Evolutionary conservation across 1,140 invertebrate genomes (phyloP).

Genomic region (Drosophila tani): DNA sequence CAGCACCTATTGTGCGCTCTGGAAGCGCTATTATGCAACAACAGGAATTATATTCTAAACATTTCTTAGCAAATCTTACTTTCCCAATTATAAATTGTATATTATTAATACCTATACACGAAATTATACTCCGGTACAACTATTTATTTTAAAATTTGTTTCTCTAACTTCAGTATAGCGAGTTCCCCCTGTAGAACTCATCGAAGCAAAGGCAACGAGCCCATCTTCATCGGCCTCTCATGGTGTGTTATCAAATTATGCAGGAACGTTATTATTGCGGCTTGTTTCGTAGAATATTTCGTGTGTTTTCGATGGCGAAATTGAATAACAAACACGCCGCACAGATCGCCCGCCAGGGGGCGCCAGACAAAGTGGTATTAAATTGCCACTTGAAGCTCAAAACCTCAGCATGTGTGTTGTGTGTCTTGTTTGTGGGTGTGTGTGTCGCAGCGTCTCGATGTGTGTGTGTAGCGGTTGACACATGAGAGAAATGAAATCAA

Average conservation of each 20-base stretch:
- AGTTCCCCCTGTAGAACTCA: conserved; percentile 36
- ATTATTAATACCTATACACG: no score
- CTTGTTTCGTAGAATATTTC: conserved; percentile 64
- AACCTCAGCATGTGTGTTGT: conserved; percentile 30
- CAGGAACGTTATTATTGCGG: conserved; percentile 76
- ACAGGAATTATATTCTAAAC: no score
- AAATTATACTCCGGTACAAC: no score
- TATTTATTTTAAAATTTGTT: no score
- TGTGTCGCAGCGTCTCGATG: neutral
- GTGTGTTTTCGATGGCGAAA: conserved; percentile 72
- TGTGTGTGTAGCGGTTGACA: conserved; percentile 18
- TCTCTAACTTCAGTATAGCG: no score
- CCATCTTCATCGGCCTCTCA: conserved; percentile 43
- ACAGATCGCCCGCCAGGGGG: conserved; percentile 26
- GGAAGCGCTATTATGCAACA: no score
- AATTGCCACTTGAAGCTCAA: conserved; percentile 70
- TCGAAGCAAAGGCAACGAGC: conserved; percentile 39
- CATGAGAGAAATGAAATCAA: conserved; percentile 45
- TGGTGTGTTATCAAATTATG: conserved; percentile 72
- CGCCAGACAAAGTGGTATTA: conserved; percentile 68
- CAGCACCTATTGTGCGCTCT: no score
- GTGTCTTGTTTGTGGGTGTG: neutral
- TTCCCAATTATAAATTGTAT: neutral
- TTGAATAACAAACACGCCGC: conserved; percentile 70
- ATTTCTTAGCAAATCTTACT: neutral